Base-by-base conservation (phyloP, 1,140 invertebrate species). In the Habropoda laboriosa region DNA sequence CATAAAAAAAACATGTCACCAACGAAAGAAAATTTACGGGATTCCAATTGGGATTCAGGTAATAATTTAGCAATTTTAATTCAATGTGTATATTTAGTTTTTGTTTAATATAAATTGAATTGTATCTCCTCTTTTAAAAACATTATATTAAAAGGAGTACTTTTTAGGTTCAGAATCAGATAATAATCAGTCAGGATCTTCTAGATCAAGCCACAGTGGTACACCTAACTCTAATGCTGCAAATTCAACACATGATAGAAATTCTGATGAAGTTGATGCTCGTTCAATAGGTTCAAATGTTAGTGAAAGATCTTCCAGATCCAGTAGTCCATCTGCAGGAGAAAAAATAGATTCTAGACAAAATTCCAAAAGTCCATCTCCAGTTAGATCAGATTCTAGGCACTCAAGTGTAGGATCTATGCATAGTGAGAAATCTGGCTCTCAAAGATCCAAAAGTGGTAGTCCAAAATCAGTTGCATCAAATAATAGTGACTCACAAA, bases 121-220 rank as follows among this genome's bases (percentile, higher is more conserved):
- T n/a, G n/a, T n/a, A n/a, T n/a, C n/a, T n/a, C n/a, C 47, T 49
- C 7, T 55, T 30, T 35, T 27, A 45, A 47, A 10, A 18, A 24
- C 24, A 67, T 21, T 51, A 38, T n/a, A 40, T 40, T 73, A 72
- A 24, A 13, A 49, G 0, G 45, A 55, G 60, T 49, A 61, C 53
- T 27, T 81, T 63, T 81, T 87, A 87, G 93, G 93, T 80, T 94
- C 94, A 1, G 91, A 92, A 24, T 94, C 94, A 0, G 93, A 93
- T 4, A 93, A 91, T 82, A 93, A 91, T 82, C 92, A 86, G 7
- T 91, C 91, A 3, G 89, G 35, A n/a, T 92, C 91, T 0, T 92
- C 80, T 77, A 92, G 88, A 82, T 93, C 83, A 71, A 93, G 86
- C 89, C 91, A 68, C 5, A 92, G 84, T 78, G 86, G 32, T n/a